Evolutionary conservation across 2,113 vertebrate genomes (phyloP).

Genomic region (Sorex fumeus): DNA sequence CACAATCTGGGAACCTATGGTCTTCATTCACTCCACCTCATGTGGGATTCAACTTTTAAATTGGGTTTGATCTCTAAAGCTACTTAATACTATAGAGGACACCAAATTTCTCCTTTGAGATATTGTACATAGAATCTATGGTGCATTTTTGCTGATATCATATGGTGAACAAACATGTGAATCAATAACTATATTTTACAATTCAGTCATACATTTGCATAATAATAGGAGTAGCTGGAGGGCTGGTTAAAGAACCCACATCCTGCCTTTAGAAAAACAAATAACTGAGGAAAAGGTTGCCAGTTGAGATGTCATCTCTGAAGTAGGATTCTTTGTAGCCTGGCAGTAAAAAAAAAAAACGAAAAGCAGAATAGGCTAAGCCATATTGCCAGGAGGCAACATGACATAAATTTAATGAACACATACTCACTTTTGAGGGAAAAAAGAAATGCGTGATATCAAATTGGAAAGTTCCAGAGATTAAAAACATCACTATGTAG

Average conservation of each 20-base stretch:
- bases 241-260: conserved; percentile 57
- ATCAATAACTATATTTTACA: conserved; percentile 80
- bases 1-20: background rate
- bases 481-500: background rate
- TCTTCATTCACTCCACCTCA: conserved; percentile 70
- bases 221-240: conserved; percentile 59
- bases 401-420: conserved; percentile 1
- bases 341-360: background rate
- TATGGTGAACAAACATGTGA: conserved; percentile 76
- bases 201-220: conserved; percentile 34
- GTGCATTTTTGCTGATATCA: conserved; percentile 77
- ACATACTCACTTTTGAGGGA: background rate
- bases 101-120: conserved; percentile 75
- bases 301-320: conserved; percentile 37
- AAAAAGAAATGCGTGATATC: background rate
- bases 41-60: conserved; percentile 69
- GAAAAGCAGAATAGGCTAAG: background rate
- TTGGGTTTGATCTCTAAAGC: conserved; percentile 57
- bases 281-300: background rate
- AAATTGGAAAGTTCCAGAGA: background rate
- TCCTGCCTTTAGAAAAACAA: conserved; percentile 59
- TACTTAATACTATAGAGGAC: conserved; percentile 72
- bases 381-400: background rate
- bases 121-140: conserved; percentile 75
- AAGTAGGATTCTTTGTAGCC: background rate